Evolutionary conservation across 2,888 invertebrate species (phyloP).

Genomic region (Trichacis sp.): DNA sequence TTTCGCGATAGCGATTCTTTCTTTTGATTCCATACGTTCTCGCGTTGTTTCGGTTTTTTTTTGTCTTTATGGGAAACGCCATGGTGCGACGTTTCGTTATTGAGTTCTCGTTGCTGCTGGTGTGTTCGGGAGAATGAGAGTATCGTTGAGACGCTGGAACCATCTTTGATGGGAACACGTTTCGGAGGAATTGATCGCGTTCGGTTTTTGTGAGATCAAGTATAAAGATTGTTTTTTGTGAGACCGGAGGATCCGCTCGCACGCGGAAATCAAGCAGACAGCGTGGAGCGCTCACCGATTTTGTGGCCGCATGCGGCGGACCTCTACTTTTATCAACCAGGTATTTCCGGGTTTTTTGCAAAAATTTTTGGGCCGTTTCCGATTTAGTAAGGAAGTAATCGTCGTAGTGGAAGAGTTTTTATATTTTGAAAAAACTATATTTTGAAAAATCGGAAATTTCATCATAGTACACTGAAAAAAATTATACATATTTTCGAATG

Average conservation of each 20-base stretch:
- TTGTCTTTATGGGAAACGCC: not conserved
- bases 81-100: not conserved
- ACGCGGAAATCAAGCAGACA: constrained; percentile 64
- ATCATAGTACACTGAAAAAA: too few relatives aligned
- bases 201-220: not conserved
- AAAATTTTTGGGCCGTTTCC: too few relatives aligned
- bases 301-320: constrained; percentile 67
- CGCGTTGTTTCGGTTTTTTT: constrained; percentile 3
- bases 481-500: too few relatives aligned
- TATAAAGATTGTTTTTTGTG: constrained; percentile 45
- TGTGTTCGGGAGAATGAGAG: not conserved
- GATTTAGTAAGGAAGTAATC: too few relatives aligned
- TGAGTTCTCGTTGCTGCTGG: not conserved
- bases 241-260: constrained; percentile 58
- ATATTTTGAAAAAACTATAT: too few relatives aligned
- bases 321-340: constrained; percentile 65
- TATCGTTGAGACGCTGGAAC: not conserved
- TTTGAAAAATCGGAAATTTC: too few relatives aligned
- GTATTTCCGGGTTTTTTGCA: constrained; percentile 46
- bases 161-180: constrained; percentile 1
- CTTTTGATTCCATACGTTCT: not conserved
- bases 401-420: too few relatives aligned
- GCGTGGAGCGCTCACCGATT: constrained; percentile 67
- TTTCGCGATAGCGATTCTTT: not conserved
- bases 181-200: constrained; percentile 3